Base-by-base conservation (phyloP, 2,888 invertebrate species). In the Dermolepida albohirtum region DNA sequence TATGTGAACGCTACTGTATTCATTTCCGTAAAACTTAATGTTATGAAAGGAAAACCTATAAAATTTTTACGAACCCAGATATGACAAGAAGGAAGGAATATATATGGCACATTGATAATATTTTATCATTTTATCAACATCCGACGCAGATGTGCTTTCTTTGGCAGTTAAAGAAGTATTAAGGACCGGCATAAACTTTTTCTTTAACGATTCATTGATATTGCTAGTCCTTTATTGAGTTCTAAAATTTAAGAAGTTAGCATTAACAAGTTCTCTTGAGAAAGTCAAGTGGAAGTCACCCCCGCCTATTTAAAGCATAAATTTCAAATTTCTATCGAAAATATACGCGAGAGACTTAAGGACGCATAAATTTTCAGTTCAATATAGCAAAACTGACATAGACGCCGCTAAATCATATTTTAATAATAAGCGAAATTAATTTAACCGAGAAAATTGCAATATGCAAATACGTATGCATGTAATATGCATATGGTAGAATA, bases 331-430 rank as follows among this genome's bases (percentile, higher is more conserved):
- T 39, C 40, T 39, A 54, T 54, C 54, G 22, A 22, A 41, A 57
- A 34, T 57, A 7, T 12, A 14, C 41, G 17, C n/a, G 14, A 63
- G 29, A 29, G n/a, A 17, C 22, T 22, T 11, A 14, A 16, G 63
- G 63, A 29, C 47, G 7, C 47, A 63, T 63, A 49, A 63, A 63
- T 63, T 44, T 49, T 29, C n/a, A 49, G 17, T 49, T 22, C 17
- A 17, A 39, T 63, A 39, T 16, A 11, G 16, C 7, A 5, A 47
- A 59, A 41, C 43, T 43, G 43, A 44, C 44, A n/a, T 11, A 14
- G 7, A 62, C 27, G 12, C 39, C 49, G 29, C 34, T 63, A 63
- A 63, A 63, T 63, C 63, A 63, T 49, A 50, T 63, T 63, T 50
- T 49, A 59, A 43, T 44, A 50, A 63, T 47, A 63, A 50, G 34